Percentiles rank a stretch among this genome's conserved stretches.
Evolutionary conservation across 1,140 invertebrate species (phyloP).

Genomic region (Sarcophaga peregrina): DNA sequence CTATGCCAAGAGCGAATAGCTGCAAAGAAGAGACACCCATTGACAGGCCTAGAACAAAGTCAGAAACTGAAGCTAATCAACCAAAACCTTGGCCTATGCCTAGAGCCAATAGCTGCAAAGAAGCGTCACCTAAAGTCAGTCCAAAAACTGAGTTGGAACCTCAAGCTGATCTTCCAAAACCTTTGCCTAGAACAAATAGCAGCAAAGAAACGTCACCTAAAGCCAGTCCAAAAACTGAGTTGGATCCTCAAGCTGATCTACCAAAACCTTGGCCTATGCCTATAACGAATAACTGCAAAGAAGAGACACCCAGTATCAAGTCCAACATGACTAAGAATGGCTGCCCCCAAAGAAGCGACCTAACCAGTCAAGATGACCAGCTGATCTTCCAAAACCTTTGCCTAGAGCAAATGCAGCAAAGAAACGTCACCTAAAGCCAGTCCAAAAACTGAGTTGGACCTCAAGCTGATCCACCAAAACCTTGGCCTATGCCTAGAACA

Average conservation of each 20-base stretch:
- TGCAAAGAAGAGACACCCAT: slow-evolving; percentile 48
- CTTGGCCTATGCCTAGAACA: neutral
- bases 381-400: neutral
- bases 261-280: slow-evolving; percentile 18
- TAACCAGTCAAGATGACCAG: neutral
- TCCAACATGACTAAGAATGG: too few relatives aligned
- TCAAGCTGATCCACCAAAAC: slow-evolving; percentile 1
- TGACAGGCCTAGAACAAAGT: slow-evolving; percentile 24
- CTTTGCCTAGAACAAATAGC: too few relatives aligned
- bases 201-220: slow-evolving; percentile 47
- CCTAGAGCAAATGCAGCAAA: neutral
- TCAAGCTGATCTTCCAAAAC: neutral
- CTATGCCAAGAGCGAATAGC: too few relatives aligned
- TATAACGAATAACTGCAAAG: neutral
- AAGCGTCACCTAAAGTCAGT: neutral
- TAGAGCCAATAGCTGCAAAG: neutral
- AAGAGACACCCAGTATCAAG: too few relatives aligned
- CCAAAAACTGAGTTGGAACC: neutral
- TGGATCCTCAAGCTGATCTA: neutral
- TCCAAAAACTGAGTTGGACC: neutral
- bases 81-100: slow-evolving; percentile 18
- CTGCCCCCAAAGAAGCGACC: slow-evolving; percentile 52
- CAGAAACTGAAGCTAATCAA: neutral
- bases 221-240: slow-evolving; percentile 23
- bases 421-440: neutral